phyloP scores from a whole-genome alignment of 2,797 vertebrate genomes.

The Melanotaenia trifasciata region DNA sequence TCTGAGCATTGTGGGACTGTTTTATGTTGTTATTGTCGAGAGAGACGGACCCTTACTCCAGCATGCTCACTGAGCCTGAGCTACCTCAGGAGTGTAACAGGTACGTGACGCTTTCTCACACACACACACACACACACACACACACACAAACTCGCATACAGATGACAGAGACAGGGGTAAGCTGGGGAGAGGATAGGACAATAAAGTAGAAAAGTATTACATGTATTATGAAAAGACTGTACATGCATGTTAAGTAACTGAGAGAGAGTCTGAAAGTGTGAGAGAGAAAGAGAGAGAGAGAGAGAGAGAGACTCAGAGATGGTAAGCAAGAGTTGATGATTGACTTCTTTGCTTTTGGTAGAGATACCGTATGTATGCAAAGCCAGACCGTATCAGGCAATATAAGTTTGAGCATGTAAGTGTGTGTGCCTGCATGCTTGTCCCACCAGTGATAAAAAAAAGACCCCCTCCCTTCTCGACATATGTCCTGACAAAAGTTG shows the following conservation, averaged over 20 bases:
- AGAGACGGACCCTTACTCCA: slow-evolving; percentile 91
- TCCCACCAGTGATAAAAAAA: slow-evolving; percentile 20
- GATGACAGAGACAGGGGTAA: slow-evolving; percentile 46
- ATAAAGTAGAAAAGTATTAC: slow-evolving; percentile 29
- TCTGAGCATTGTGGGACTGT: slow-evolving; percentile 84
- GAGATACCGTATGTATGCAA: slow-evolving; percentile 39
- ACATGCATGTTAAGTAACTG: slow-evolving; percentile 40
- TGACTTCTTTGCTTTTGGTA: slow-evolving; percentile 56
- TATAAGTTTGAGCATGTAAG: neutral
- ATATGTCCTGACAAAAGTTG: slow-evolving; percentile 54
- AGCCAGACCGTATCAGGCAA: slow-evolving; percentile 19
- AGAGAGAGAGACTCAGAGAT: slow-evolving; percentile 41
- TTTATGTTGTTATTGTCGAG: slow-evolving; percentile 88
- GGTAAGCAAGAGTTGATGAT: slow-evolving; percentile 70
- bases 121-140: slow-evolving; percentile 33
- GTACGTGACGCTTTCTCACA: slow-evolving; percentile 83
- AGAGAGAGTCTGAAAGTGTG: slow-evolving; percentile 44
- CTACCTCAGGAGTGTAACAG: slow-evolving; percentile 99
- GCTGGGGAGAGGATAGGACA: slow-evolving; percentile 13
- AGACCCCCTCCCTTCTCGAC: slow-evolving; percentile 4
- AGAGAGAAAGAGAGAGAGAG: slow-evolving; percentile 43
- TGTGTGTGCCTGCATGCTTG: neutral
- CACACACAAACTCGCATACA: slow-evolving; percentile 6
- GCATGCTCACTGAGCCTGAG: slow-evolving; percentile 99
- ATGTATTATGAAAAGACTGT: slow-evolving; percentile 22